phyloP scores from a whole-genome alignment of 2,888 invertebrate species.

The Phaedon cochleariae region DNA sequence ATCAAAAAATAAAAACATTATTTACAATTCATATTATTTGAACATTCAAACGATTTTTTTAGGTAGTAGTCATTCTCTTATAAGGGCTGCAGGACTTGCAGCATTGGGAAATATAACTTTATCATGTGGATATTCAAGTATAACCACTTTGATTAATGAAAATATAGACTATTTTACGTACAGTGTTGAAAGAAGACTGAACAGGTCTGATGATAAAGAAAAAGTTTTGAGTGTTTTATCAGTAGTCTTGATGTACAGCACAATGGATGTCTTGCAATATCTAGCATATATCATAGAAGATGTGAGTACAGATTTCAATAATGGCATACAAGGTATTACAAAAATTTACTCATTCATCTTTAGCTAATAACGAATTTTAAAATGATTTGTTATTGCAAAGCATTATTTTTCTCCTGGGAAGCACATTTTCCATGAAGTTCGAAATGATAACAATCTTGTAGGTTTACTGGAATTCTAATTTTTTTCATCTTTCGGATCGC shows the following conservation, averaged over 20 bases:
- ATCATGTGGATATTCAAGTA: slow-evolving; percentile 66
- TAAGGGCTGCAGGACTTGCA: slow-evolving; percentile 70
- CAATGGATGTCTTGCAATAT: slow-evolving; percentile 70
- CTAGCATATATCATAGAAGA: slow-evolving; percentile 75
- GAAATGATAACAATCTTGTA: no score
- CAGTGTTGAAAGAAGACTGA: slow-evolving; percentile 72
- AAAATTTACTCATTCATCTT: no score
- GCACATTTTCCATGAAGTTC: no score
- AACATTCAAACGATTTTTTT: no score
- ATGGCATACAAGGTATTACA: background rate
- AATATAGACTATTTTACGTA: slow-evolving; percentile 81
- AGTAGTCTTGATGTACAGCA: slow-evolving; percentile 77
- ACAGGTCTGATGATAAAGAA: slow-evolving; percentile 69
- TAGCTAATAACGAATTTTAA: no score
- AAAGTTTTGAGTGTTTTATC: slow-evolving; percentile 76
- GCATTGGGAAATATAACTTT: slow-evolving; percentile 68
- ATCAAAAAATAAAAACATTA: slow-evolving; percentile 14
- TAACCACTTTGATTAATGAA: slow-evolving; percentile 70
- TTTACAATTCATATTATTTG: no score
- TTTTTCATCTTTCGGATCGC: no score
- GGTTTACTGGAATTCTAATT: no score
- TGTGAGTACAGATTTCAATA: slow-evolving; percentile 60
- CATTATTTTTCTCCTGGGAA: no score
- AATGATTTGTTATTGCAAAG: no score
- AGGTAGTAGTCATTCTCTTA: slow-evolving; percentile 73